Percentiles rank a stretch among this genome's conserved stretches.
Evolutionary conservation across 2,797 vertebrate genomes (phyloP).

Genomic region (Sebastiscus tertius): DNA sequence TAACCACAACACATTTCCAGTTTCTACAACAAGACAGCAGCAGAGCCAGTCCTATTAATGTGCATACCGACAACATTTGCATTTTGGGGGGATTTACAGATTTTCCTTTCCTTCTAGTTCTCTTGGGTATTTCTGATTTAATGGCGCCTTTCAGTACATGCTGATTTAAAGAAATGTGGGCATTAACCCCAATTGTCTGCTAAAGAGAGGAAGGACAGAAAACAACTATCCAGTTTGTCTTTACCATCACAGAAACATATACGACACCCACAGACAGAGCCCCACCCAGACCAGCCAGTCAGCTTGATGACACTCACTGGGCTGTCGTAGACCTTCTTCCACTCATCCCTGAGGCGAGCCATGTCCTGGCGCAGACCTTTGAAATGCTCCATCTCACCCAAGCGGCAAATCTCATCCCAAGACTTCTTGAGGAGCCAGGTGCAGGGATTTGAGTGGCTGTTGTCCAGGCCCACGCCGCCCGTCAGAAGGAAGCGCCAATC

Average conservation of each 20-base stretch:
- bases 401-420: slow-evolving; percentile 91
- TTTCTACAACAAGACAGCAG: not conserved
- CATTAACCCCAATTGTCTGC: not conserved
- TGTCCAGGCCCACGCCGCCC: slow-evolving; percentile 90
- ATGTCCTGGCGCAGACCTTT: slow-evolving; percentile 82
- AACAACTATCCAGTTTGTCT: not conserved
- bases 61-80: not conserved
- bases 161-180: not conserved
- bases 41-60: not conserved
- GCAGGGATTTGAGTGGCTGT: slow-evolving; percentile 87
- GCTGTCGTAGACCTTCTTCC: slow-evolving; percentile 90
- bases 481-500: slow-evolving; percentile 93
- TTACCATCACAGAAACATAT: not conserved
- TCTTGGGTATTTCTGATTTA: not conserved
- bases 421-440: slow-evolving; percentile 89
- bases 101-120: not conserved
- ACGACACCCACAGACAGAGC: not conserved
- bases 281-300: not conserved
- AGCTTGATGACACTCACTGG: slow-evolving; percentile 74
- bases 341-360: slow-evolving; percentile 78
- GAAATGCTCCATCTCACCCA: slow-evolving; percentile 84
- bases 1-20: not conserved
- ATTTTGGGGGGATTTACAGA: not conserved
- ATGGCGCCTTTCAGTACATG: not conserved
- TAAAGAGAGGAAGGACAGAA: not conserved